A percentile compares a stretch with the other conserved stretches of the same genome.
Evolutionary conservation across 2,113 vertebrate species (phyloP).

Genomic region (Cyprinodon brontotheroides): DNA sequence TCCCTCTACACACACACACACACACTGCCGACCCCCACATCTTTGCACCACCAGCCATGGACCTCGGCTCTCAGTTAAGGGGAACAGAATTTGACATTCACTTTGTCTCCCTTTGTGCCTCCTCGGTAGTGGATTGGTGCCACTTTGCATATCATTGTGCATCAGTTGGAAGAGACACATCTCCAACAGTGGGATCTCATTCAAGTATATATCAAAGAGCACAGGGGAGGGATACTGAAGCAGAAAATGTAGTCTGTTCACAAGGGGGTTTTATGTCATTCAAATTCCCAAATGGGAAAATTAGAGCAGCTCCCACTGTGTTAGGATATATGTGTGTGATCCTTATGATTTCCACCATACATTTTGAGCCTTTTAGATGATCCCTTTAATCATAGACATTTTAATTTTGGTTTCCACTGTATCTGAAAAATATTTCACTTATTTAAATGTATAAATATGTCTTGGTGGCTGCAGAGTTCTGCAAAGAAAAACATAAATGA

Average conservation of each 20-base stretch:
- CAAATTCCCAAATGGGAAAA: slow-evolving; percentile 38
- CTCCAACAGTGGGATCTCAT: slow-evolving; percentile 51
- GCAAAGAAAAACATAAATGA: slow-evolving; percentile 24
- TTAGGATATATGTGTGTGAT: background rate
- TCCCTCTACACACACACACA: background rate
- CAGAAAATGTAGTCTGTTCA: slow-evolving; percentile 41
- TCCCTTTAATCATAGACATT: slow-evolving; percentile 1
- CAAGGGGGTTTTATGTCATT: slow-evolving; percentile 32
- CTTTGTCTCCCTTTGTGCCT: slow-evolving; percentile 68
- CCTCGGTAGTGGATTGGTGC: slow-evolving; percentile 52
- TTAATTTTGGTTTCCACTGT: background rate
- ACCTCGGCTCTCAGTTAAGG: slow-evolving; percentile 41
- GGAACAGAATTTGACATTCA: slow-evolving; percentile 71
- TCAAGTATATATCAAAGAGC: slow-evolving; percentile 49
- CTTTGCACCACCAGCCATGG: slow-evolving; percentile 28
- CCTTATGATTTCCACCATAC: background rate
- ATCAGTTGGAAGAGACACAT: slow-evolving; percentile 59
- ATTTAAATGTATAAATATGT: background rate
- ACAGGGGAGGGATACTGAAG: slow-evolving; percentile 21
- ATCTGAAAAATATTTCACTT: too few species aligned
- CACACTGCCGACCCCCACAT: slow-evolving; percentile 10
- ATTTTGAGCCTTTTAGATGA: slow-evolving; percentile 1
- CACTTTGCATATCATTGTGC: slow-evolving; percentile 71
- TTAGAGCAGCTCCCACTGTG: slow-evolving; percentile 1
- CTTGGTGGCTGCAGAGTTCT: background rate